A percentile compares a stretch with the other conserved stretches of the same genome.
phyloP scores from a whole-genome alignment of 1,140 invertebrate genomes.

The Zaprionus capensis region DNA sequence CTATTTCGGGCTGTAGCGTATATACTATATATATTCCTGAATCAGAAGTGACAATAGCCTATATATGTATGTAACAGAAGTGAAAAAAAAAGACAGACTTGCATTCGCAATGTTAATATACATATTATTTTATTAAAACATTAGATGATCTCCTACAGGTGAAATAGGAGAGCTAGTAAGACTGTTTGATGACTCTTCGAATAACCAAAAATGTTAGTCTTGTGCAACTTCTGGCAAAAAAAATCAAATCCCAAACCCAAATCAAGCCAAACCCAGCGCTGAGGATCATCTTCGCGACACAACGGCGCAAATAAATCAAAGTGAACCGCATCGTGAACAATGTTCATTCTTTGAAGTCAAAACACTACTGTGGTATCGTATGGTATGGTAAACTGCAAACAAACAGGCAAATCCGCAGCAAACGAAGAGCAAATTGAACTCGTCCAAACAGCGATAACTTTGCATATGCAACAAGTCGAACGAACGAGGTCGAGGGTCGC shows the following conservation, averaged over 20 bases:
- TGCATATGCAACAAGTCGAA: constrained; percentile 22
- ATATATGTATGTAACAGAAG: too few relatives aligned
- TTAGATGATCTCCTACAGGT: too few relatives aligned
- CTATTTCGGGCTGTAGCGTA: too few relatives aligned
- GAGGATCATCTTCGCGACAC: constrained; percentile 14
- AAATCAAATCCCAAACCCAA: background rate
- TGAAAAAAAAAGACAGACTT: too few relatives aligned
- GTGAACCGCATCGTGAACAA: constrained; percentile 5
- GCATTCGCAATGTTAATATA: too few relatives aligned
- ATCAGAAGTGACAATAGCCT: too few relatives aligned
- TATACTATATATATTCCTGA: too few relatives aligned
- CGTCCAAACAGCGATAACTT: constrained; percentile 21
- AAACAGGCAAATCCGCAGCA: constrained; percentile 8
- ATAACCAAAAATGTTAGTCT: background rate
- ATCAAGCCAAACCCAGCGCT: background rate
- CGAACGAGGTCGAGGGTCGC: constrained; percentile 25
- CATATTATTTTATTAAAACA: too few relatives aligned
- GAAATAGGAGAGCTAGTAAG: background rate
- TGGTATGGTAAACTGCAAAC: constrained; percentile 3
- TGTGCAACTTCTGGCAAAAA: background rate
- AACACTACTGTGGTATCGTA: background rate
- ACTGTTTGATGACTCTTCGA: background rate
- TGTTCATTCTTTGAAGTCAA: constrained; percentile 1
- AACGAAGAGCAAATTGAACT: constrained; percentile 31
- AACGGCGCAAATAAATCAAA: constrained; percentile 22